Conservation (phyloP, 1,140 invertebrate genomes). For the Paralvinella palmiformis region DNA sequence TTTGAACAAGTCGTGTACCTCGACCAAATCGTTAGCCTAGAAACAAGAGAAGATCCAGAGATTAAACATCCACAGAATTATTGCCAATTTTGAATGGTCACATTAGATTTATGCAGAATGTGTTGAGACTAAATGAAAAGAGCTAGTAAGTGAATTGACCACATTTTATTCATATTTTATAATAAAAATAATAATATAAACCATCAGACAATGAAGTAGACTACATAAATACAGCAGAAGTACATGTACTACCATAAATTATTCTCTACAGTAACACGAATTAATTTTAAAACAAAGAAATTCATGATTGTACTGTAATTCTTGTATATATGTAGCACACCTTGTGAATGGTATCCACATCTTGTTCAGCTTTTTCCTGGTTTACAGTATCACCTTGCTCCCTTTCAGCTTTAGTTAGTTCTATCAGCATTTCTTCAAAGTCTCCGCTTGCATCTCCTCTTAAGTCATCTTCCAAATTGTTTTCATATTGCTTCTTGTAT, state of each 20-base stretch:
- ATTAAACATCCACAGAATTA: not conserved
- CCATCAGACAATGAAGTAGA: not conserved
- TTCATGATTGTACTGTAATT: too few relatives aligned
- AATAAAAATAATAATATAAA: not conserved
- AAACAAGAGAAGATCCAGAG: not conserved
- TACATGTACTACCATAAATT: not conserved
- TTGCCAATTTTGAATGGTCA: not conserved
- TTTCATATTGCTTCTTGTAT: constrained; percentile 41
- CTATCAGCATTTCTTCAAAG: constrained; percentile 39
- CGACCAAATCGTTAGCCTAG: not conserved
- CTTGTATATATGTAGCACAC: not conserved
- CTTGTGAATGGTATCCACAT: constrained; percentile 4
- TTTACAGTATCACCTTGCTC: not conserved
- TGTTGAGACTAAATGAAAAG: not conserved
- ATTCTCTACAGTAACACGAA: too few relatives aligned
- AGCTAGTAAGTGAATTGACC: not conserved
- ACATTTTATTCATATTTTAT: not conserved
- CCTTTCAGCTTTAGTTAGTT: constrained; percentile 20
- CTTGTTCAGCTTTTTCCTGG: not conserved
- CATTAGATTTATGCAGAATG: not conserved
- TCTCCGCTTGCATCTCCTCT: constrained; percentile 48
- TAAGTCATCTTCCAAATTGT: constrained; percentile 37
- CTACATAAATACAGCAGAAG: not conserved
- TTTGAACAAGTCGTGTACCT: not conserved
- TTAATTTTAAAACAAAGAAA: too few relatives aligned